These are phyloP conservation scores for Triplophysa bombifrons DNA, from an alignment of 2,797 vertebrate genomes.

Conservation along the genomic window DNA sequence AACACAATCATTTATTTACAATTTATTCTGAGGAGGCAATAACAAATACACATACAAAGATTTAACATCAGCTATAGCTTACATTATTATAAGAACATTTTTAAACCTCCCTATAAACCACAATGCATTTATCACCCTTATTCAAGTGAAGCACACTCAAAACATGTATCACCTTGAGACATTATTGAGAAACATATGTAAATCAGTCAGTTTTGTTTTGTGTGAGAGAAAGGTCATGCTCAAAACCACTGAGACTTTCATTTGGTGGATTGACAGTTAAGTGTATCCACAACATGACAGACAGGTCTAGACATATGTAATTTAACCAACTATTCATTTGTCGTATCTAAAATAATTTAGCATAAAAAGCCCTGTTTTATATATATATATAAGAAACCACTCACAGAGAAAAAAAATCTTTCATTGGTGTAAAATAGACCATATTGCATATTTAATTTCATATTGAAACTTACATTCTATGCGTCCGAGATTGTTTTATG, in stretches of 20 bases:
- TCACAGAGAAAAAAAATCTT: background rate
- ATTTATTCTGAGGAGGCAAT: too few relatives aligned
- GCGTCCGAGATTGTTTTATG: too few relatives aligned
- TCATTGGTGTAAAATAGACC: too few relatives aligned
- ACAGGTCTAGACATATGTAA: background rate
- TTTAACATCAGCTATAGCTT: too few relatives aligned
- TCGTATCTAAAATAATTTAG: background rate
- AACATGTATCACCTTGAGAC: slow-evolving; percentile 10
- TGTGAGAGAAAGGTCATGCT: slow-evolving; percentile 19
- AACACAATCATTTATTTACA: too few relatives aligned
- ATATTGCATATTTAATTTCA: too few relatives aligned
- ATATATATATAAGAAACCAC: background rate
- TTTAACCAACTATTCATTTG: background rate
- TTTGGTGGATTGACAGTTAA: slow-evolving; percentile 10
- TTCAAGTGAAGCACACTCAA: slow-evolving; percentile 17
- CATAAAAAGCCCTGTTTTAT: background rate
- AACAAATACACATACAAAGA: too few relatives aligned
- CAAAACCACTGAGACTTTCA: slow-evolving; percentile 29
- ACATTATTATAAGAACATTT: too few relatives aligned
- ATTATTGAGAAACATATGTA: slow-evolving; percentile 20
- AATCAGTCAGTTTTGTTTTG: slow-evolving; percentile 23
- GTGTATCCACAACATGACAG: slow-evolving; percentile 1
- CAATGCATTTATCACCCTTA: background rate
- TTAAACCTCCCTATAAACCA: background rate
- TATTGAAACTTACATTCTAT: too few relatives aligned